Base-by-base conservation (phyloP, 1,140 invertebrate species). In the Cardiocondyla obscurior region DNA sequence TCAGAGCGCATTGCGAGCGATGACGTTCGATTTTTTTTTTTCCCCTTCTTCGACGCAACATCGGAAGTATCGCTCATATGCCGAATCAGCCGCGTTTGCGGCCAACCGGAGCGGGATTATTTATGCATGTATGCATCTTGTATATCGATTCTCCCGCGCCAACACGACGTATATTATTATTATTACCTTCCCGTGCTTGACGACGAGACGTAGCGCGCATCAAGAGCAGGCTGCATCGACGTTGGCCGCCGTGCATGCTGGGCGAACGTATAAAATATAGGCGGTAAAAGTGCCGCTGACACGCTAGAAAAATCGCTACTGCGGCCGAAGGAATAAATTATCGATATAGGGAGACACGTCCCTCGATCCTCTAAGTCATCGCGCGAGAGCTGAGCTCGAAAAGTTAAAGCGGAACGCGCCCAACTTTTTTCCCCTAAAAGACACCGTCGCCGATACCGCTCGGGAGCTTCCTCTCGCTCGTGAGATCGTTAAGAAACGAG, bases 271-370 rank as follows among this genome's bases (percentile, higher is more conserved):
- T 79, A 53, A 79, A 53, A 53, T 79, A 53, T 67, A 64, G 67
- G 67, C 49, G 73, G 67, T 73, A 85, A 85, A 86, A 69, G 83
- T 82, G 81, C 62, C 62, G 85, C 76, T 74, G 85, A 86, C 67
- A 84, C 67, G 85, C 44, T 73, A 22, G 76, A 85, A 86, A 86
- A 85, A 85, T 85, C 65, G 69, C 84, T 86, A 82, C 60, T 70
- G 83, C 72, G 60, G 28, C 83, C 55, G 39, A 19, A 42, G 39
- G 83, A 85, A 86, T 86, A 85, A 86, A 86, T 86, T 86, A 86
- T 86, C 77, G 60, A 86, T 85, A 30, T 58, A 85, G 49, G 67
- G 10, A 46, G 33, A 14, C 57, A 16, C 33, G 33, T 53, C 22
- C 12, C 22, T 30, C 30, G 19, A 12, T n/a, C 57, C 28, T 51